Base-by-base conservation (phyloP, 2,113 vertebrate species). In the Larimichthys polyactis region DNA sequence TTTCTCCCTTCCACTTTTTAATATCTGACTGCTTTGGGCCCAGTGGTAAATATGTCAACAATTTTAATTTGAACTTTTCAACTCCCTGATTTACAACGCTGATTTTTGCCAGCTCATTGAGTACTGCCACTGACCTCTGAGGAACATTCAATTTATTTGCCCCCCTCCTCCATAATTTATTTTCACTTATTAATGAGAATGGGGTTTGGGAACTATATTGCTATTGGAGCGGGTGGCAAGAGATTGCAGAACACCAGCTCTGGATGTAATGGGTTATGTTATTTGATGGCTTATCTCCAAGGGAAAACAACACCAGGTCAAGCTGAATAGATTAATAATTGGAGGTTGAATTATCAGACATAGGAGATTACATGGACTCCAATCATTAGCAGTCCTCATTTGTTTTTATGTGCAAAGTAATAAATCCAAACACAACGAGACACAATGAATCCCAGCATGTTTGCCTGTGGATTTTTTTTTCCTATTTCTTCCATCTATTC, bases 61-160 rank as follows among this genome's bases (percentile, higher is more conserved):
- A 65, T 87, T 81, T 84, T 59, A 81, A 83, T 89, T 54, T 89
- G 60, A 94, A 92, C 89, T 90, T 92, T 91, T 91, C 80, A 90
- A 90, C 85, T 87, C 69, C 32, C 46, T 79, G 89, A 91, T 89
- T 89, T 74, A 87, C 46, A 67, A 48, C 22, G 6, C 9, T 7
- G 54, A 82, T 62, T 79, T 81, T 80, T 79, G 54, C 55, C 65
- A 32, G 78, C n/a, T 70, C 67, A n/a, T n/a, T 77, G 57, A 78
- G 63, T 29, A 11, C n/a, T 46, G 57, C 59, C 17, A 7, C 77
- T 84, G 77, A 89, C 82, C 84, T 89, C 83, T 36, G 22, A 71
- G 74, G 57, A 88, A 85, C 79, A 88, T 93, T 91, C 65, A 78
- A 81, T 84, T 93, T 87, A 81, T 82, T 76, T 60, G 52, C 8